Percentiles rank a stretch among this genome's conserved stretches.
Conservation (phyloP, 2,113 vertebrate species). For the Tursiops truncatus region DNA sequence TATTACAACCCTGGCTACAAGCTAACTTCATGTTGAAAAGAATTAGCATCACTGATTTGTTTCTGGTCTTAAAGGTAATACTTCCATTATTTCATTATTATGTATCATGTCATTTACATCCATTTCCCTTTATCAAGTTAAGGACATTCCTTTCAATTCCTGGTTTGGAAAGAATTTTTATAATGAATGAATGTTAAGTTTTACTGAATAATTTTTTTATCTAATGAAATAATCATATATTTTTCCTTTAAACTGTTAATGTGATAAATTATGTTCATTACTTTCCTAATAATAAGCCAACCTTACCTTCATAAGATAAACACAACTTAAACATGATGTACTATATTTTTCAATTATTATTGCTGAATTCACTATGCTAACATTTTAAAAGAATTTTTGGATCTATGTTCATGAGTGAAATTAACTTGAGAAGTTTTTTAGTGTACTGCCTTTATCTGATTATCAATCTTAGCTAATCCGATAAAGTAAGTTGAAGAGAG, state of each 20-base stretch:
- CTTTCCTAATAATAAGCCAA: neutral
- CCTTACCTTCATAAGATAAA: neutral
- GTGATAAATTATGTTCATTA: neutral
- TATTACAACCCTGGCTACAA: neutral
- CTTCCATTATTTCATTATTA: neutral
- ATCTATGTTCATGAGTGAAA: neutral
- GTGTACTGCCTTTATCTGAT: neutral
- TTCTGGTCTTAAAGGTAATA: neutral
- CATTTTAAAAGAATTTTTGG: neutral
- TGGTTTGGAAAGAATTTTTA: neutral
- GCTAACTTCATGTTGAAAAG: neutral
- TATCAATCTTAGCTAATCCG: too few species aligned
- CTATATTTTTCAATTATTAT: neutral
- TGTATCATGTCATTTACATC: too few species aligned
- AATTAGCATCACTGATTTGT: neutral
- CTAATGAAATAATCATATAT: neutral
- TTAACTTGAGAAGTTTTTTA: neutral
- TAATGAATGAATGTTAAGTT: neutral
- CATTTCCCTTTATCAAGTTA: neutral
- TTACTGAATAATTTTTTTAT: neutral
- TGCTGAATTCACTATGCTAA: neutral
- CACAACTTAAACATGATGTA: neutral
- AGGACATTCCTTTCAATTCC: neutral
- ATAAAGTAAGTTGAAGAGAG: rapidly evolving
- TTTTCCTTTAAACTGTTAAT: neutral